phyloP scores from a whole-genome alignment of 2,888 invertebrate species.

The Ormyrus rosae region DNA sequence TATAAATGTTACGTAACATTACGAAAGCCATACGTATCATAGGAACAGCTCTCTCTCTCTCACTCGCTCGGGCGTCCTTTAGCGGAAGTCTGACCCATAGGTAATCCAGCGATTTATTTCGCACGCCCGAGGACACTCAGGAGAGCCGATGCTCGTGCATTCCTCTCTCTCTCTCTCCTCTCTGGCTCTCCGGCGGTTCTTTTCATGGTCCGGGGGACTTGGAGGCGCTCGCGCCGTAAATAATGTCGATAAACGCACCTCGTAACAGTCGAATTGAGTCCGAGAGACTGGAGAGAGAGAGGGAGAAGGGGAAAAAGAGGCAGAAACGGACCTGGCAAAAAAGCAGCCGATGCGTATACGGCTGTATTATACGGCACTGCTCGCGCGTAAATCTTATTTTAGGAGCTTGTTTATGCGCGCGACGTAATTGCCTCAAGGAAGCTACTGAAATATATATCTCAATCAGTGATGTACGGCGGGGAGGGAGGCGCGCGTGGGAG shows the following conservation, averaged over 20 bases:
- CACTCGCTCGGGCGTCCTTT: constrained; percentile 11
- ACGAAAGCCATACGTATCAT: constrained; percentile 40
- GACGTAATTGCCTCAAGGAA: constrained; percentile 14
- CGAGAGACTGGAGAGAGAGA: background rate
- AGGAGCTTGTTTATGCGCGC: constrained; percentile 28
- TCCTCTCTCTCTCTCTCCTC: background rate
- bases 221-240: constrained; percentile 45
- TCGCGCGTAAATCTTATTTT: constrained; percentile 35
- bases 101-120: constrained; percentile 63
- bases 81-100: constrained; percentile 56
- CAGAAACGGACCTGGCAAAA: background rate
- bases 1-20: constrained; percentile 22
- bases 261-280: constrained; percentile 48
- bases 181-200: background rate
- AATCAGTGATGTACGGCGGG: background rate
- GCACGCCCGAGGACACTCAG: constrained; percentile 59
- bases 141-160: constrained; percentile 22
- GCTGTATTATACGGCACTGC: constrained; percentile 23
- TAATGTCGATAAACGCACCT: constrained; percentile 57
- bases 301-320: background rate
- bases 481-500: background rate
- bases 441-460: constrained; percentile 8
- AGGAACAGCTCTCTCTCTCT: constrained; percentile 4
- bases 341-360: constrained; percentile 9
- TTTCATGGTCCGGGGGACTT: background rate